phyloP scores from a whole-genome alignment of 1,140 invertebrate species.

The Cotesia chilonis region DNA sequence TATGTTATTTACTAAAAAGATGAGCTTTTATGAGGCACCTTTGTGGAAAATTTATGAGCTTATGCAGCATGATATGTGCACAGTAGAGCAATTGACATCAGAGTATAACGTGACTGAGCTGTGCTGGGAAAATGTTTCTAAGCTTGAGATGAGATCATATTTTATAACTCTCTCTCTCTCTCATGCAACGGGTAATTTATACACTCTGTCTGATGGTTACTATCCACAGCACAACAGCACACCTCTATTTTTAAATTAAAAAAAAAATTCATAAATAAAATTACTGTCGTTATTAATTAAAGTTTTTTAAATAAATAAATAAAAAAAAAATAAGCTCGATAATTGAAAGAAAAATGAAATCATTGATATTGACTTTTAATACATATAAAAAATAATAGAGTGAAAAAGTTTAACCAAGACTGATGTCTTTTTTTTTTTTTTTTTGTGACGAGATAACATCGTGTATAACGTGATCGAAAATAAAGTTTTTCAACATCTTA shows the following conservation, averaged over 20 bases:
- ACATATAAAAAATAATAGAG: too few species aligned
- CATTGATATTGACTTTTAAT: too few species aligned
- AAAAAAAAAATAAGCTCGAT: too few species aligned
- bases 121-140: conserved; percentile 26
- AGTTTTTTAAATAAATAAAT: too few species aligned
- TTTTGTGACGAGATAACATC: too few species aligned
- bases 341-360: too few species aligned
- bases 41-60: conserved; percentile 32
- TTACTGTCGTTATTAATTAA: neutral
- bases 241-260: neutral
- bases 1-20: conserved; percentile 1
- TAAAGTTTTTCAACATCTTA: too few species aligned
- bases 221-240: neutral
- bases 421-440: too few species aligned
- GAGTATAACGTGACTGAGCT: conserved; percentile 14
- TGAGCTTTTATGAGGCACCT: conserved; percentile 27
- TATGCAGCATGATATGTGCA: conserved; percentile 22
- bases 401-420: too few species aligned
- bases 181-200: conserved; percentile 19
- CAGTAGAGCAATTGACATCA: conserved; percentile 20
- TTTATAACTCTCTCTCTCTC: conserved; percentile 22
- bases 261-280: neutral
- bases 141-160: conserved; percentile 31
- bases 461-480: too few species aligned
- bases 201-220: neutral